Percentiles rank a stretch among this genome's conserved stretches.
phyloP scores from a whole-genome alignment of 2,888 invertebrate genomes.

The Orchesella flavescens region DNA sequence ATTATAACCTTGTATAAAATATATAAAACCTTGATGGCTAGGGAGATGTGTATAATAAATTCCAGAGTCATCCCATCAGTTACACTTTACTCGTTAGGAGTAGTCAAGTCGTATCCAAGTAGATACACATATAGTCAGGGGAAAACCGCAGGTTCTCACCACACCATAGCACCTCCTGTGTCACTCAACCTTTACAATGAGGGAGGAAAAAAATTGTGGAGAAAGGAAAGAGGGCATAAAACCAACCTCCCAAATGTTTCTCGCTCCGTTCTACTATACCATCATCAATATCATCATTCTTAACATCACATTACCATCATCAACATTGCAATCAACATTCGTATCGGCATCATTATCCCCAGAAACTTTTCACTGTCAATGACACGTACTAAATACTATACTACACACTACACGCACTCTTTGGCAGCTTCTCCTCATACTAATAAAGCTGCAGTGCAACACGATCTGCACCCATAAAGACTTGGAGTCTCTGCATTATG shows the following conservation, averaged over 20 bases:
- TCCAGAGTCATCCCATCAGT: too few relatives aligned
- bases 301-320: constrained; percentile 16
- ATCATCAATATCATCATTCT: neutral
- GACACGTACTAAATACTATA: constrained; percentile 29
- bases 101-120: too few relatives aligned
- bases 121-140: neutral
- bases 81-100: too few relatives aligned
- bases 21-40: too few relatives aligned
- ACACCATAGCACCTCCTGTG: neutral
- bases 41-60: too few relatives aligned
- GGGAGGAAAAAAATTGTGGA: neutral
- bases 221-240: neutral
- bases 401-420: neutral
- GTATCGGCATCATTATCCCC: constrained; percentile 24
- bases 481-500: neutral
- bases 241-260: neutral
- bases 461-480: neutral
- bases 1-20: too few relatives aligned
- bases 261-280: neutral
- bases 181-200: too few relatives aligned
- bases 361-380: constrained; percentile 55
- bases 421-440: neutral
- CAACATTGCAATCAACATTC: neutral
- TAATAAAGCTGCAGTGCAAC: neutral
- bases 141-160: neutral